Evolutionary conservation across 2,113 vertebrate species (phyloP).

Genomic region (Henicopernis longicauda): DNA sequence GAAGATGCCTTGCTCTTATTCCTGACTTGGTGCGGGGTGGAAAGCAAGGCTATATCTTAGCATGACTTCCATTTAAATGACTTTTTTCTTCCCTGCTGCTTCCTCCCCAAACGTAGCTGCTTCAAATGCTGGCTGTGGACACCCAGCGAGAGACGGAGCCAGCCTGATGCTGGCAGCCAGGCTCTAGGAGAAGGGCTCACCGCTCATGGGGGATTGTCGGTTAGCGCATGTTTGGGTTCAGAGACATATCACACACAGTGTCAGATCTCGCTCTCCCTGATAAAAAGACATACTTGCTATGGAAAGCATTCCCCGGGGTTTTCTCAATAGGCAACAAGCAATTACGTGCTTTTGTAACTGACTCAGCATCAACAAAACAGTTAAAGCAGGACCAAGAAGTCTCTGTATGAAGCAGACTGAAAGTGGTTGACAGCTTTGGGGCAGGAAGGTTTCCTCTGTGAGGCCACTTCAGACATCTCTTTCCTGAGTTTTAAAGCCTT

Average conservation of each 20-base stretch:
- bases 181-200: neutral
- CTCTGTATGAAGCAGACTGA: neutral
- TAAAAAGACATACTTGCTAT: neutral
- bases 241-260: neutral
- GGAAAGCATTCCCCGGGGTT: neutral
- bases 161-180: neutral
- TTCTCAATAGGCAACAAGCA: neutral
- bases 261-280: neutral
- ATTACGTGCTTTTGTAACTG: neutral
- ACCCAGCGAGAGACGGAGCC: neutral
- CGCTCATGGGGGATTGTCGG: neutral
- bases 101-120: neutral
- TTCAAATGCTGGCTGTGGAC: neutral
- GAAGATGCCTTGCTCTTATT: neutral
- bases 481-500: neutral
- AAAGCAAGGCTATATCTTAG: neutral
- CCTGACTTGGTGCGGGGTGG: neutral
- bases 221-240: neutral
- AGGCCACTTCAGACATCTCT: neutral
- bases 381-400: neutral
- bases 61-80: neutral
- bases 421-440: neutral
- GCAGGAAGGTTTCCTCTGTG: neutral
- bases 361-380: neutral
- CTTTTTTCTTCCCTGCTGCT: neutral